Percentiles rank a stretch among this genome's conserved stretches.
Evolutionary conservation across 2,797 vertebrate genomes (phyloP).

Genomic region (Knipowitschia caucasica): DNA sequence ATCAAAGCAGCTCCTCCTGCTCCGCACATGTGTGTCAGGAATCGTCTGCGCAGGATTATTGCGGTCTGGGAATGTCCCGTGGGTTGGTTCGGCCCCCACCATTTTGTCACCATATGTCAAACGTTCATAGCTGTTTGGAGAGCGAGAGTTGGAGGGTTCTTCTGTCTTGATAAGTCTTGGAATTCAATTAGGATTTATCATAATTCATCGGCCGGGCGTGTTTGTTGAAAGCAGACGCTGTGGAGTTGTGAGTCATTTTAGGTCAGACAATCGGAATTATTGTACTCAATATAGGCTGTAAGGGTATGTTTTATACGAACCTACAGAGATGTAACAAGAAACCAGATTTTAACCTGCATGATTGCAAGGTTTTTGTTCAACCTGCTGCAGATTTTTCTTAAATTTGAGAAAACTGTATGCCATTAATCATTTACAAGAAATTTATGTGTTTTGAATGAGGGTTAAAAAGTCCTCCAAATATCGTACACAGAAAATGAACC

Average conservation of each 20-base stretch:
- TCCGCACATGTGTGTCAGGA: constrained; percentile 56
- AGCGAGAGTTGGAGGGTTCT: constrained; percentile 8
- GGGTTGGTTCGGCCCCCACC: constrained; percentile 40
- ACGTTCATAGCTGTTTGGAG: constrained; percentile 10
- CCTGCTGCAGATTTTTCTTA: no score
- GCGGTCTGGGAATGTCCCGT: constrained; percentile 58
- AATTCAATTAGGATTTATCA: not conserved
- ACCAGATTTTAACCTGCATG: no score
- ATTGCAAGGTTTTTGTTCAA: no score
- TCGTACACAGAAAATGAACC: no score
- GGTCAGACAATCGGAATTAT: not conserved
- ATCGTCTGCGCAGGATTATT: constrained; percentile 61
- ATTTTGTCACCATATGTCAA: constrained; percentile 54
- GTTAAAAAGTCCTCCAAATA: no score
- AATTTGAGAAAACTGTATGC: no score
- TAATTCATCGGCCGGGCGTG: not conserved
- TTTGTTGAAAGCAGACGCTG: not conserved
- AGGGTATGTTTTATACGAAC: no score
- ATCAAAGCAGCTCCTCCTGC: constrained; percentile 59
- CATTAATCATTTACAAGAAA: no score
- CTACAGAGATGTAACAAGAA: no score
- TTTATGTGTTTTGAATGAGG: no score
- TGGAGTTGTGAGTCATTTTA: not conserved
- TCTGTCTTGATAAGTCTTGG: not conserved
- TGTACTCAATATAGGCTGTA: not conserved